Base-by-base conservation (phyloP, 2,113 vertebrate genomes). In the Gadus chalcogrammus region DNA sequence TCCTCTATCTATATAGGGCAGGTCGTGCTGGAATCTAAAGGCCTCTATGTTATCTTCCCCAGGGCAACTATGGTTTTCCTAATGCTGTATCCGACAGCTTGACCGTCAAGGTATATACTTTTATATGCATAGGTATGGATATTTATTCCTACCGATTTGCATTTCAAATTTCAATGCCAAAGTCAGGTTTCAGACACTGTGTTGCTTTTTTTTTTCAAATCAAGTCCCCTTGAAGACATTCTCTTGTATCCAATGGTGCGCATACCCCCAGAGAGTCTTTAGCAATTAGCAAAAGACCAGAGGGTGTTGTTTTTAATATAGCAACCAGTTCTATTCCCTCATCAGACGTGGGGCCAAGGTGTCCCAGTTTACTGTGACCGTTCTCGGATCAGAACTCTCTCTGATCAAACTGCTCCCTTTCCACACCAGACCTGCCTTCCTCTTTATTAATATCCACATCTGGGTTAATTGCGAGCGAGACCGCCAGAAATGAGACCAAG, bases 401-500 rank as follows among this genome's bases (percentile, higher is more conserved):
- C 79, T 62, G 80, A 64, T 78, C 76, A 65, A 84, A 83, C 81
- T 91, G 90, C 76, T 86, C 91, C 77, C 83, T 73, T 92, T 92
- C 83, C 53, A 78, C 79, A 88, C 84, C 86, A 89, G 90, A 86
- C 87, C 90, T 77, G 81, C 83, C 87, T 92, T 88, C 81, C 84
- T 88, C 79, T n/a, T 85, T 91, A 92, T 92, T 91, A 91, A 92
- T 92, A 90, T 84, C 88, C 72, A 87, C 87, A 91, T 92, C 83
- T 92, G 89, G 92, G 92, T 92, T 93, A 92, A 93, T 93, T 89
- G 91, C 90, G 79, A 90, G 75, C 60, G 91, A 91, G 90, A 88
- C 86, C 42, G 42, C 42, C 79, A 56, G 80, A 88, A 90, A 85
- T 85, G 79, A 81, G 84, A 87, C 74, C 82, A 80, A 75, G 71